These are phyloP conservation scores for Drosophila chauvacae DNA, from an alignment of 1,140 invertebrate genomes.

Conservation along the genomic window DNA sequence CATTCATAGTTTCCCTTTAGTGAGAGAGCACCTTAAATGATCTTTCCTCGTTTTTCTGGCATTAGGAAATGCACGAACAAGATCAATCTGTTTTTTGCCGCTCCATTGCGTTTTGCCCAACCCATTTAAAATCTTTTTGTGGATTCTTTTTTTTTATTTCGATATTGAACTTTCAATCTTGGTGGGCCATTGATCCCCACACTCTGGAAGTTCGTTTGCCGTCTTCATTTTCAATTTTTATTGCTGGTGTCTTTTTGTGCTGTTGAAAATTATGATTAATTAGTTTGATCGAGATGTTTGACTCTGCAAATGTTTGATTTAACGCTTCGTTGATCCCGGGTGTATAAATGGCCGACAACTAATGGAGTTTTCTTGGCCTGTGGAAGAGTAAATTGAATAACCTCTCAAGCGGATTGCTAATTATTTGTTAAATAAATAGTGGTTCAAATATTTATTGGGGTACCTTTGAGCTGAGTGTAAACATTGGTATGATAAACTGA, in stretches of 20 bases:
- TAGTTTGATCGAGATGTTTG: conserved; percentile 65
- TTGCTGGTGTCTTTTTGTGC: conserved; percentile 45
- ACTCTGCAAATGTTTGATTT: conserved; percentile 68
- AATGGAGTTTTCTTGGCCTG: conserved; percentile 17
- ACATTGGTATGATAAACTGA: not conserved
- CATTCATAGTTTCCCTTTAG: conserved; percentile 62
- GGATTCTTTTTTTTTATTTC: conserved; percentile 18
- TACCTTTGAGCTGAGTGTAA: not conserved
- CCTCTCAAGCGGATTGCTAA: conserved; percentile 1
- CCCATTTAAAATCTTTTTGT: conserved; percentile 14
- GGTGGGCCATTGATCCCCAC: conserved; percentile 50
- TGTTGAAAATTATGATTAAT: conserved; percentile 75
- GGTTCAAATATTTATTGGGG: not conserved
- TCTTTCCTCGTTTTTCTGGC: conserved; percentile 18
- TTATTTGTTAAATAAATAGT: conserved; percentile 6
- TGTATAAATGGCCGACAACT: conserved; percentile 34
- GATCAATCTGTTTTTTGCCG: conserved; percentile 41
- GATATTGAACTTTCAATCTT: conserved; percentile 43
- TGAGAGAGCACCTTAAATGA: conserved; percentile 25
- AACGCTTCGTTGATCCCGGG: conserved; percentile 50
- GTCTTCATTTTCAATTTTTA: conserved; percentile 52
- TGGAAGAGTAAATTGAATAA: conserved; percentile 29
- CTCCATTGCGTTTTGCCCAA: conserved; percentile 36
- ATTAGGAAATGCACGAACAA: conserved; percentile 39
- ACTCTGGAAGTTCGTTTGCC: conserved; percentile 33